Evolutionary conservation across 2,113 vertebrate species (phyloP), one percentile per base, ranked within the genome.

Genomic region (Indri indri): DNA sequence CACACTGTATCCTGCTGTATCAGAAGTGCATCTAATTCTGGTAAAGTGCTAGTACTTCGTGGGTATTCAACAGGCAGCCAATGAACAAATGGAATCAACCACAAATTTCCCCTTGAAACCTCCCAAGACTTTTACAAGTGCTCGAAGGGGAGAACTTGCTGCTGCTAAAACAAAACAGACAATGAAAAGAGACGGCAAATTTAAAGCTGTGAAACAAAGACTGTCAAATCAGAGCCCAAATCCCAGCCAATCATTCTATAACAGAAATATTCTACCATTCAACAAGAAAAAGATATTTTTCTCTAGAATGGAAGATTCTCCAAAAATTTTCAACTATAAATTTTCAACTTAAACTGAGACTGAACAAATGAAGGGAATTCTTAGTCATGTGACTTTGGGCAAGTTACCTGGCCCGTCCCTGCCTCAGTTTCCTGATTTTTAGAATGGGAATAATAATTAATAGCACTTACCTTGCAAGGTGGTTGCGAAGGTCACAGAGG

Each of bases 201-300:
- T 61, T 87, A 90, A 87, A 95, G 22, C 57, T 47, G 20, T 27
- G 73, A 45, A 91, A 6, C n/a, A 45, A 25, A 37, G 17, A 61
- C 32, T 50, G 92, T 80, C n/a, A 66, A 23, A 85, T 37, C 59
- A 89, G 84, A 42, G 52, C 47, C n/a, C 40, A 45, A 8, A 18
- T 71, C 23, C 37, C 42, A 85, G 30, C 2, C 45, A 47, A 20
- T 42, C 17, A 57, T 66, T 85, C 71, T 92, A 57, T 22, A 57
- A 57, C 22, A 40, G 74, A 97, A 92, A 83, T 68, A 90, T 17
- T 79, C 23, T n/a, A 91, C 13, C 57, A 47, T 87, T 96, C 30
- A 66, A 27, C 18, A 23, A 81, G 66, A 47, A 45, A 45, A 63
- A 71, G 50, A 12, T 14, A n/a, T 27, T 81, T 81, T 81, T 40